These are phyloP conservation scores for Mus spicilegus DNA, from an alignment of 2,113 vertebrate genomes.

Conservation along the genomic window DNA sequence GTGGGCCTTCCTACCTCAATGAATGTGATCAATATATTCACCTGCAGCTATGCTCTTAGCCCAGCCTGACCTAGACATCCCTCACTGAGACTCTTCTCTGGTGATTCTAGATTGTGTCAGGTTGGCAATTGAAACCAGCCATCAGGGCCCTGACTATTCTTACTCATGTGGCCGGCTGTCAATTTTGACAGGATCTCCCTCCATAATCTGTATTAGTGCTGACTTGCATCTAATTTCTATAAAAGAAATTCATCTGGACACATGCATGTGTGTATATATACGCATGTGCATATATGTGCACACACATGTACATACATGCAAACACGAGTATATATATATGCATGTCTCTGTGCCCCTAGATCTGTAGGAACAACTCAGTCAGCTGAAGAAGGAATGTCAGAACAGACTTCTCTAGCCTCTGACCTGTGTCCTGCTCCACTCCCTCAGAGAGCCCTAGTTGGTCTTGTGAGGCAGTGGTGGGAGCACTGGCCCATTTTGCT, in stretches of 20 bases:
- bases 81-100: not conserved
- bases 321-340: not conserved
- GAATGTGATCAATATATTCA: not conserved
- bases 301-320: not conserved
- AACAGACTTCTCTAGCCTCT: not conserved
- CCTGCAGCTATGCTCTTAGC: not conserved
- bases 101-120: not conserved
- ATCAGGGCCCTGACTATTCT: not conserved
- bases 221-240: not conserved
- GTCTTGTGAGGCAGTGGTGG: not conserved
- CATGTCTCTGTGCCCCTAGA: not conserved
- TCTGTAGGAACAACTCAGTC: not conserved
- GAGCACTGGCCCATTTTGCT: not conserved
- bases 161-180: not conserved
- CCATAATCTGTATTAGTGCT: not conserved
- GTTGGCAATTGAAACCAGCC: not conserved
- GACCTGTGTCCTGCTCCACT: not conserved
- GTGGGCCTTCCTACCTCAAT: not conserved
- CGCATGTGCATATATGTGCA: not conserved
- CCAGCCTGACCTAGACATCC: not conserved
- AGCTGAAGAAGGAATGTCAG: not conserved
- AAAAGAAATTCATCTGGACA: not conserved
- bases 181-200: not conserved
- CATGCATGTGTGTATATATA: not conserved
- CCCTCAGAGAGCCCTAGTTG: not conserved